Base-by-base conservation (phyloP, 2,888 invertebrate genomes). In the Eugnorisma glareosa region DNA sequence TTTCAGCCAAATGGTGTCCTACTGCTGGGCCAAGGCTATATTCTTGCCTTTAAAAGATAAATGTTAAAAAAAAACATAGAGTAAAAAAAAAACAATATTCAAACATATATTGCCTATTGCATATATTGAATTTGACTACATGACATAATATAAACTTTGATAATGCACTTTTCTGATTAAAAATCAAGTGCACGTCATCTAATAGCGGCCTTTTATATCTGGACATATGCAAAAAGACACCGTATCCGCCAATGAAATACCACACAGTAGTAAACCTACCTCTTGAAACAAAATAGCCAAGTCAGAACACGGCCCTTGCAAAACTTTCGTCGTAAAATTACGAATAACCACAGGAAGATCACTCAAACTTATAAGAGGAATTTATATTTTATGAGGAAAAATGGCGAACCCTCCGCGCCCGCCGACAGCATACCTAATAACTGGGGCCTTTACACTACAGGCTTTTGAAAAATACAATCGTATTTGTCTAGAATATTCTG, bases 371-470 rank as follows among this genome's bases (percentile, higher is more conserved):
- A 89, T 91, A 90, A 92, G 91, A 91, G 92, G 93, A 95, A 94
- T 94, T 95, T 95, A 94, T 93, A 91, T 93, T 95, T 95, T 94
- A 95, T 94, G 93, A 94, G 92, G 95, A 95, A 95, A 95, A 95
- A 96, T 95, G 91, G 93, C 92, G 89, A 82, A 74, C 79, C 80
- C 71, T 87, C 84, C 83, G 85, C 86, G 80, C 81, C 85, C 77
- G 81, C 89, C 86, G 83, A 82, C 86, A 76, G 94, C 92, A 94
- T 94, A 93, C 92, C 75, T 90, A 93, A 92, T 90, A 85, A 88
- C 85, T 68, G 76, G 40, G 21, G 86, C 83, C 83, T 86, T 61
- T 67, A 86, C 35, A 82, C 82, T 79, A 87, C 67, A 67, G 61
- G 64, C 67, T 82, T 82, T 78, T 86, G 76, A 82, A 83, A 85